A percentile compares a stretch with the other conserved stretches of the same genome.
phyloP scores from a whole-genome alignment of 1,140 invertebrate genomes.

The Zaprionus vittiger region DNA sequence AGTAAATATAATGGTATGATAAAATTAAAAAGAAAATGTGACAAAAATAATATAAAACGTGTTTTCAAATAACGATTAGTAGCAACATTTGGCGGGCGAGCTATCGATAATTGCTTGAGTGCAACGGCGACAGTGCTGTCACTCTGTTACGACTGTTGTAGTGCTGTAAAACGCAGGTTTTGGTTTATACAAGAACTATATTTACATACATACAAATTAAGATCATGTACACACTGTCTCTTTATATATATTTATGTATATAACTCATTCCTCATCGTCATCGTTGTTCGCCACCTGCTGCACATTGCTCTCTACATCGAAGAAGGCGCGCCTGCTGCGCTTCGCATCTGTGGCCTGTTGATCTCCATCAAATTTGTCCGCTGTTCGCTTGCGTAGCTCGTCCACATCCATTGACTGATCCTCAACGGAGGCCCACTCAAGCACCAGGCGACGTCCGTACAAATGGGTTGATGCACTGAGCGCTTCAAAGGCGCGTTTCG shows the following conservation, averaged over 20 bases:
- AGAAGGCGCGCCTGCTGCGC: conserved; percentile 67
- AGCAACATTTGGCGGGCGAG: not conserved
- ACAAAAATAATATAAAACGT: conserved; percentile 32
- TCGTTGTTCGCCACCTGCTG: conserved; percentile 39
- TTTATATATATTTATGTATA: not conserved
- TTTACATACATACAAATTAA: not conserved
- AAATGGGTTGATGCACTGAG: conserved; percentile 98
- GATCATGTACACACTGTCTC: not conserved
- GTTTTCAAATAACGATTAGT: conserved; percentile 12
- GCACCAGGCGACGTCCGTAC: conserved; percentile 96
- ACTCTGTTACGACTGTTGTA: not conserved
- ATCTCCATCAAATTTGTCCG: conserved; percentile 78
- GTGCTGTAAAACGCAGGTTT: not conserved
- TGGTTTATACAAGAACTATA: conserved; percentile 1
- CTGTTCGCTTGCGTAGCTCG: conserved; percentile 93
- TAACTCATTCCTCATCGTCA: conserved; percentile 35
- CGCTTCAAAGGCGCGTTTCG: conserved; percentile 97
- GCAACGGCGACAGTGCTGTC: not conserved
- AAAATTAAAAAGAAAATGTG: conserved; percentile 38
- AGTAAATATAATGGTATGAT: conserved; percentile 50
- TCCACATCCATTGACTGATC: conserved; percentile 90
- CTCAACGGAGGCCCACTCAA: conserved; percentile 96
- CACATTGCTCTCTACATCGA: conserved; percentile 58
- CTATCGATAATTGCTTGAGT: not conserved
- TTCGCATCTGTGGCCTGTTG: conserved; percentile 46